phyloP scores from a whole-genome alignment of 2,888 invertebrate genomes.

The Clitarchus hookeri region DNA sequence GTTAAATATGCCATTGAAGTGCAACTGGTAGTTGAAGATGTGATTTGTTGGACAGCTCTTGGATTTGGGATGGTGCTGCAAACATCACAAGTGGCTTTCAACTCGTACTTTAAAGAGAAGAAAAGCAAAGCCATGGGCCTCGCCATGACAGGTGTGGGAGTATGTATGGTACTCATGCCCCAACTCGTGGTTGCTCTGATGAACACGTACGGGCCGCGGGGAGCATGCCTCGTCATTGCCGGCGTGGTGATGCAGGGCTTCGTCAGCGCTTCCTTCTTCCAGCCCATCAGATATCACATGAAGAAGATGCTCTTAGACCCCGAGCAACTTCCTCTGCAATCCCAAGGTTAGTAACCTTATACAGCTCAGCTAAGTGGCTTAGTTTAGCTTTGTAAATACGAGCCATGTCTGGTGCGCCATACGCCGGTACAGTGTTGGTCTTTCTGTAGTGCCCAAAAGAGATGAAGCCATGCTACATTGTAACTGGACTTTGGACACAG shows the following conservation, averaged over 20 bases:
- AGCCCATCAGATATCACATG: slow-evolving; percentile 11
- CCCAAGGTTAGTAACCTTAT: not conserved
- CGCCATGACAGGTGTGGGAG: slow-evolving; percentile 17
- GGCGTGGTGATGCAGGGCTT: slow-evolving; percentile 18
- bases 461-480: too few relatives aligned
- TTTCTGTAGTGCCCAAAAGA: too few relatives aligned
- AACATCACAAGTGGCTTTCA: slow-evolving; percentile 4
- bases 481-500: too few relatives aligned
- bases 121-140: slow-evolving; percentile 27
- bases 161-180: slow-evolving; percentile 10
- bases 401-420: too few relatives aligned
- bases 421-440: too few relatives aligned
- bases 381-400: too few relatives aligned
- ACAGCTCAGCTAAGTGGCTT: too few relatives aligned
- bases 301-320: not conserved
- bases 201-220: not conserved
- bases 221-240: slow-evolving; percentile 10
- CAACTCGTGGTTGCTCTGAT: not conserved
- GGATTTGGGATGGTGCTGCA: not conserved
- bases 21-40: not conserved
- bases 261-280: not conserved
- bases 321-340: not conserved
- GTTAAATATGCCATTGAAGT: not conserved
- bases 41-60: not conserved
- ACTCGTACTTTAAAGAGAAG: slow-evolving; percentile 21